Conservation (phyloP, 2,888 invertebrate species). For the Cantharis flavilabris region DNA sequence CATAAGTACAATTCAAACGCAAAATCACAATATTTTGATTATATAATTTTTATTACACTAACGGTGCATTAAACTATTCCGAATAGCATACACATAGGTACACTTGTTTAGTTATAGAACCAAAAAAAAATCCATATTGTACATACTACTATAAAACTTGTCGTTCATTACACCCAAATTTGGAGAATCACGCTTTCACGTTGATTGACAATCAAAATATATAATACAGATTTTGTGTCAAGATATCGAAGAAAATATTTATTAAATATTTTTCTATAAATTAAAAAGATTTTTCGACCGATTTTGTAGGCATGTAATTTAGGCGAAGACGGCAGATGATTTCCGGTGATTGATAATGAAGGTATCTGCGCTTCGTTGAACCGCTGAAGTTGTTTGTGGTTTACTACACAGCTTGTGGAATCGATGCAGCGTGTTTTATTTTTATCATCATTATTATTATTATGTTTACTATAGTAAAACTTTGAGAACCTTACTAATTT, state of each 20-base stretch:
- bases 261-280: constrained; percentile 7
- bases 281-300: constrained; percentile 6
- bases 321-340: constrained; percentile 35
- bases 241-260: background rate
- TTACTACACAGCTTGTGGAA: constrained; percentile 12
- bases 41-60: background rate
- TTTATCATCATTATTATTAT: constrained; percentile 18
- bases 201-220: background rate
- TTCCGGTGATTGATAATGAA: constrained; percentile 39
- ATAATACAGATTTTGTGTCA: background rate
- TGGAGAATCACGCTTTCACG: background rate
- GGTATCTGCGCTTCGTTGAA: constrained; percentile 35
- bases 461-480: constrained; percentile 3
- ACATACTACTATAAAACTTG: background rate
- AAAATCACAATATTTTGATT: constrained; percentile 2
- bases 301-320: constrained; percentile 18
- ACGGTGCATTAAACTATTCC: background rate
- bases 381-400: constrained; percentile 19
- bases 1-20: constrained; percentile 1
- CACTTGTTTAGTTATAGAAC: background rate
- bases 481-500: constrained; percentile 7
- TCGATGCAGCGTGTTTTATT: constrained; percentile 17
- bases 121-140: background rate
- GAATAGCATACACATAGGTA: background rate
- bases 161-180: background rate